These are phyloP conservation scores for Anthopleura sola DNA, from an alignment of 64 coral and sea anemone species.

Conservation along the genomic window DNA sequence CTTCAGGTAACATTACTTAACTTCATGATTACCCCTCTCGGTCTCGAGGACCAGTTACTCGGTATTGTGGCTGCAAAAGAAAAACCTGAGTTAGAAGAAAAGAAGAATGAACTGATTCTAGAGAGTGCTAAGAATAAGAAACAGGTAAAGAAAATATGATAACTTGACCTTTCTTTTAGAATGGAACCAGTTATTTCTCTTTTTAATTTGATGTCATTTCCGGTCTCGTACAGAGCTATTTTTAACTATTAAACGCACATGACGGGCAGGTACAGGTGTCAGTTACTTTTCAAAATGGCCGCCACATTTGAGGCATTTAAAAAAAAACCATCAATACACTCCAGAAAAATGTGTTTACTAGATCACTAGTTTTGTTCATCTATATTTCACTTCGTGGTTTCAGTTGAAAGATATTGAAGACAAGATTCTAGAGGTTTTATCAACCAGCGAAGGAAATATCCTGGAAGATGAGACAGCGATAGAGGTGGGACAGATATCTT, in stretches of 20 bases:
- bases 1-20: conserved; percentile 91
- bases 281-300: too few species aligned
- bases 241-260: too few species aligned
- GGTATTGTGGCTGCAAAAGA: conserved; percentile 97
- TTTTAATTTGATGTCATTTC: neutral
- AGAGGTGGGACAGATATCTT: conserved; percentile 51
- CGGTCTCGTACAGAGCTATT: neutral
- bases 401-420: conserved; percentile 97
- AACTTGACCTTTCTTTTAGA: neutral
- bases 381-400: neutral
- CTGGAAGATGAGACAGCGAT: conserved; percentile 94
- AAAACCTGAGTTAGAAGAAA: conserved; percentile 99
- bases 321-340: neutral
- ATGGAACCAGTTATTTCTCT: too few species aligned
- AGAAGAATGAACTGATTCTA: conserved; percentile 90
- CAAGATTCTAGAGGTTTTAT: conserved; percentile 97
- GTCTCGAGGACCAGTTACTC: conserved; percentile 87
- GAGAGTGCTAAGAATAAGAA: conserved; percentile 97
- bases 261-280: neutral
- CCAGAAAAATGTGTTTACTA: neutral
- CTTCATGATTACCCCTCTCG: conserved; percentile 97
- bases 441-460: conserved; percentile 94
- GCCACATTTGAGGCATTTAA: too few species aligned
- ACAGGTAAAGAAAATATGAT: conserved; percentile 42
- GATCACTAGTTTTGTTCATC: neutral